Evolutionary conservation across 1,140 invertebrate genomes (phyloP).

Genomic region (Drosophila funebris): DNA sequence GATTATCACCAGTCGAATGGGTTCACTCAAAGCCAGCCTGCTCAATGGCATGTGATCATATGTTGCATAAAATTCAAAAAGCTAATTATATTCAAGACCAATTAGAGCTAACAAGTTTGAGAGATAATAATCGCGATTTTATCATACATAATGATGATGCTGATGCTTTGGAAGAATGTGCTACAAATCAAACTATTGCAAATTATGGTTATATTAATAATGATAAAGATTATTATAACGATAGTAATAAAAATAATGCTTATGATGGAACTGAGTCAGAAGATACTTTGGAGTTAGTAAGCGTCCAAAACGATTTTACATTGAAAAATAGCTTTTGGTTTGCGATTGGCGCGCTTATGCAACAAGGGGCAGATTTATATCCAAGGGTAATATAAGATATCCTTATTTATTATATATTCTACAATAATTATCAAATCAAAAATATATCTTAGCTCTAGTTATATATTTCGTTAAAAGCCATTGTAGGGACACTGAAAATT

Average conservation of each 20-base stretch:
- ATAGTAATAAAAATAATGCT: conserved; percentile 10
- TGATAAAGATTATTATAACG: conserved; percentile 3
- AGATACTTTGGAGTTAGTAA: conserved; percentile 83
- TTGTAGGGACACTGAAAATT: no score
- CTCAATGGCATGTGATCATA: conserved; percentile 69
- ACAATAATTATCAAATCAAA: no score
- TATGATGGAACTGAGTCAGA: conserved; percentile 44
- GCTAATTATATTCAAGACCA: conserved; percentile 34
- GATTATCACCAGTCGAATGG: conserved; percentile 98
- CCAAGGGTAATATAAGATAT: conserved; percentile 86
- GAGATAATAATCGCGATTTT: neutral
- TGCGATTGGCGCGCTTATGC: conserved; percentile 96
- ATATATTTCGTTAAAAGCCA: no score
- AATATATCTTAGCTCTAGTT: no score
- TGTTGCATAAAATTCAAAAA: conserved; percentile 54
- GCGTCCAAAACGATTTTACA: conserved; percentile 90
- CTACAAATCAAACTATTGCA: conserved; percentile 4
- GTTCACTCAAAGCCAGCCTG: conserved; percentile 83
- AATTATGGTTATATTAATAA: no score
- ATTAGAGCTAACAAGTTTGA: conserved; percentile 36
- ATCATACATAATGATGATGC: neutral
- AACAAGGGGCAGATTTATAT: conserved; percentile 95
- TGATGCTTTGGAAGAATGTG: neutral
- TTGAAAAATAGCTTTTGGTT: conserved; percentile 93
- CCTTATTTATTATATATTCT: neutral